Base-by-base conservation (phyloP, 2,888 invertebrate species). In the Thera obeliscata region DNA sequence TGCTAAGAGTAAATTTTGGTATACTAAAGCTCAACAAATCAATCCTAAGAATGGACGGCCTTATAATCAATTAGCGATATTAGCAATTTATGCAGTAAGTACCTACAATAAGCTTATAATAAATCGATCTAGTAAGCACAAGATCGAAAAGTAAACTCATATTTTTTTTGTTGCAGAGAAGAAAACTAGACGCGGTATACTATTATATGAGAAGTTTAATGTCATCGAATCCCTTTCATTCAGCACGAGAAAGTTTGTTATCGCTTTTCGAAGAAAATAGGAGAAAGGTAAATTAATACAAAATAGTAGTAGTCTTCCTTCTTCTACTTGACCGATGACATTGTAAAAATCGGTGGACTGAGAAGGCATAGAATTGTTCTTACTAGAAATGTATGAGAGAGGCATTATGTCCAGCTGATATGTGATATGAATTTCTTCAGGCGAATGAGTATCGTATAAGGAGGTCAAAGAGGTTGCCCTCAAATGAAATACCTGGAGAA, bases 11-110 rank as follows among this genome's bases (percentile, higher is more conserved):
- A 94, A 94, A 84, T 95, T 96, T 81, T 98, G 97, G 96, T 99
- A 99, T 86, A 95, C 97, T 70, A 98, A 98, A 91, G 98, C 99
- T 9, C 97, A 98, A 84, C 97, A 97, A 88, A 95, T 99, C 54
- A 97, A 98, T 90, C 98, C 99, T 7, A 97, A 98, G 88, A 98
- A 98, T 93, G 99, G 99, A 61, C 95, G 97, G 75, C 98, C 99
- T 0, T 99, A 99, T 86, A 98, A 99, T 88, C 99, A 99, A 87
- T 91, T 99, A 77, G 99, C 98, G 36, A 95, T 99, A 77, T 93
- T 99, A 81, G 97, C 99, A 2, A 95, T 97, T 76, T 96, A 96
- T 85, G 95, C 96, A 65, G 96, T 97, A 90, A 94, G 95, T 95
- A 75, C 38, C 33, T 35, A 50, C 9, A 8, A 33, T 52, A 52